A percentile compares a stretch with the other conserved stretches of the same genome.
These are phyloP conservation scores for Podotricha telesiphe DNA, from an alignment of 2,888 invertebrate species.

Conservation along the genomic window DNA sequence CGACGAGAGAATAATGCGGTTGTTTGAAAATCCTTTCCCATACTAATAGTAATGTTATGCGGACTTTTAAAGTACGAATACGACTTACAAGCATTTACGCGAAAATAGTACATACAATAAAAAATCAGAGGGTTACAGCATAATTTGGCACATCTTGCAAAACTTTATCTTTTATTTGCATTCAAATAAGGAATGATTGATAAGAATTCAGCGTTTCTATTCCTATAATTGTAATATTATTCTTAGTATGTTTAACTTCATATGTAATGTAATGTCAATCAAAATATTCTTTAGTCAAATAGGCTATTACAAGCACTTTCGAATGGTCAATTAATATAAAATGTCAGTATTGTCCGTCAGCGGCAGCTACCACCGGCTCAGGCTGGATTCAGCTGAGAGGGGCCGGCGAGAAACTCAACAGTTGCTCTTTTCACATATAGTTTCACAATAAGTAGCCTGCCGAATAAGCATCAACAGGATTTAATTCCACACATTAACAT, in stretches of 20 bases:
- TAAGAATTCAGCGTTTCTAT: constrained; percentile 24
- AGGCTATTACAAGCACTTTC: too few species aligned
- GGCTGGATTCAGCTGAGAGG: too few species aligned
- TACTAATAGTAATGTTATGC: constrained; percentile 28
- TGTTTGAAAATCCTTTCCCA: constrained; percentile 40
- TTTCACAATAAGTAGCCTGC: too few species aligned
- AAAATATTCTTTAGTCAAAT: too few species aligned
- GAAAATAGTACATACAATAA: neutral
- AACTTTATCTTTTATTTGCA: constrained; percentile 32
- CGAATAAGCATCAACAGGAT: too few species aligned
- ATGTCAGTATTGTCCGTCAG: too few species aligned
- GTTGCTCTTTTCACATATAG: too few species aligned
- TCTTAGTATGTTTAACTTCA: neutral
- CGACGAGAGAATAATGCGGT: constrained; percentile 54
- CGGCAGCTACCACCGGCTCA: too few species aligned
- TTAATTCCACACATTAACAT: too few species aligned
- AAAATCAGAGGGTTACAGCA: neutral
- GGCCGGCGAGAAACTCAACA: too few species aligned
- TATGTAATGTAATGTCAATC: too few species aligned
- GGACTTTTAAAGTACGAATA: constrained; percentile 13
- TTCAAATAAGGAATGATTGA: constrained; percentile 25
- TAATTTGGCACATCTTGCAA: constrained; percentile 18
- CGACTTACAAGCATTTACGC: constrained; percentile 11
- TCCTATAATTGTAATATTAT: constrained; percentile 8
- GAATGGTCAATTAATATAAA: too few species aligned